These are phyloP conservation scores for Amiota minor DNA, from an alignment of 2,888 invertebrate genomes.

Conservation along the genomic window DNA sequence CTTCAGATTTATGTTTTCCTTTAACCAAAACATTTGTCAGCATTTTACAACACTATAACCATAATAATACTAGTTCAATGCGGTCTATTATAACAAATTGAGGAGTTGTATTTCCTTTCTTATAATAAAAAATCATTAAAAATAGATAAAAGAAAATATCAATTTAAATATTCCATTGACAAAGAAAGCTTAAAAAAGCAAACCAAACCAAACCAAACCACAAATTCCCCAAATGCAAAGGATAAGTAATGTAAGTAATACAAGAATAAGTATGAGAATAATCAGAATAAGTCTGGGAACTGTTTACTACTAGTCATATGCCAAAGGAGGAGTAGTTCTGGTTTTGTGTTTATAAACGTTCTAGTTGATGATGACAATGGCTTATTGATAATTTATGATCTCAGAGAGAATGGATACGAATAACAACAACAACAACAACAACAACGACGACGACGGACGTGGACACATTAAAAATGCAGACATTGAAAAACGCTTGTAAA, in stretches of 20 bases:
- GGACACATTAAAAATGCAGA: constrained; percentile 26
- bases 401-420: background rate
- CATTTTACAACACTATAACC: too few relatives aligned
- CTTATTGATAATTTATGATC: constrained; percentile 12
- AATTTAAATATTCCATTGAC: constrained; percentile 13
- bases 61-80: background rate
- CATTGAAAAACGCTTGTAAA: constrained; percentile 28
- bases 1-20: too few relatives aligned
- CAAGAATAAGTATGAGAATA: background rate
- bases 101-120: background rate
- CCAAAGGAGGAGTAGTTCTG: too few relatives aligned
- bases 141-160: constrained; percentile 4
- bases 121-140: constrained; percentile 1
- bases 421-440: too few relatives aligned
- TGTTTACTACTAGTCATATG: background rate
- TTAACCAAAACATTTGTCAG: too few relatives aligned
- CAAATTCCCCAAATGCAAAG: constrained; percentile 2
- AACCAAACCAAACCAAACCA: background rate
- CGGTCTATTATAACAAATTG: background rate
- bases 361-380: constrained; percentile 18
- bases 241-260: background rate
- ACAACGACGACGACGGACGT: background rate
- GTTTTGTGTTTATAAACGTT: background rate
- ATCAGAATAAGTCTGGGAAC: background rate
- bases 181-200: background rate